Evolutionary conservation across 1,140 invertebrate species (phyloP).

Genomic region (Grapholita molesta): DNA sequence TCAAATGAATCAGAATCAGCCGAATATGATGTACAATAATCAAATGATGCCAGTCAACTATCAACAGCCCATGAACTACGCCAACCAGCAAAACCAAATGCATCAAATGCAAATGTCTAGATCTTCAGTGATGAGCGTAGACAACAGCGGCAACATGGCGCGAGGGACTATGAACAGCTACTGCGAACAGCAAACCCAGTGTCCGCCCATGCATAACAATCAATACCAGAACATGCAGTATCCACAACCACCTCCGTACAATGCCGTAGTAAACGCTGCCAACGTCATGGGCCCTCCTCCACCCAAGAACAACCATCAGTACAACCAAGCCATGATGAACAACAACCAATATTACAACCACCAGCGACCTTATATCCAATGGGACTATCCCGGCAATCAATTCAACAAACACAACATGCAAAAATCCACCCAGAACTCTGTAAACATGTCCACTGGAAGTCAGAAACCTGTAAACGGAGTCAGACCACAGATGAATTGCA

Average conservation of each 20-base stretch:
- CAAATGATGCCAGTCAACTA: slow-evolving; percentile 61
- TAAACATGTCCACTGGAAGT: slow-evolving; percentile 71
- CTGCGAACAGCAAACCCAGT: slow-evolving; percentile 46
- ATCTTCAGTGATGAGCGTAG: slow-evolving; percentile 67
- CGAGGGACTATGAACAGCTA: slow-evolving; percentile 59
- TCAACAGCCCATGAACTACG: slow-evolving; percentile 64
- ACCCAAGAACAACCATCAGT: slow-evolving; percentile 70
- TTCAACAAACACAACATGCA: slow-evolving; percentile 70
- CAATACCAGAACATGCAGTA: slow-evolving; percentile 63
- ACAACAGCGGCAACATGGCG: slow-evolving; percentile 65
- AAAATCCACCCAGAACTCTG: slow-evolving; percentile 63
- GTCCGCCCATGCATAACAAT: slow-evolving; percentile 37
- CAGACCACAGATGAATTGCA: slow-evolving; percentile 45
- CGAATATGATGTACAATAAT: slow-evolving; percentile 52
- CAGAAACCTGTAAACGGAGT: slow-evolving; percentile 56
- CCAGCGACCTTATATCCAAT: slow-evolving; percentile 66
- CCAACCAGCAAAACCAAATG: slow-evolving; percentile 69
- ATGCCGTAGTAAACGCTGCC: slow-evolving; percentile 46
- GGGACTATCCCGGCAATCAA: slow-evolving; percentile 69
- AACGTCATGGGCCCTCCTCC: slow-evolving; percentile 70
- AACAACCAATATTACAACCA: slow-evolving; percentile 70
- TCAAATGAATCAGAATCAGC: slow-evolving; percentile 31
- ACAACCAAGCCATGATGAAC: slow-evolving; percentile 68
- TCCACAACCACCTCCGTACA: slow-evolving; percentile 64
- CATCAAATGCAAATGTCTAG: slow-evolving; percentile 67